Conservation (phyloP, 2,888 invertebrate species). For the Habroteleia sp. region DNA sequence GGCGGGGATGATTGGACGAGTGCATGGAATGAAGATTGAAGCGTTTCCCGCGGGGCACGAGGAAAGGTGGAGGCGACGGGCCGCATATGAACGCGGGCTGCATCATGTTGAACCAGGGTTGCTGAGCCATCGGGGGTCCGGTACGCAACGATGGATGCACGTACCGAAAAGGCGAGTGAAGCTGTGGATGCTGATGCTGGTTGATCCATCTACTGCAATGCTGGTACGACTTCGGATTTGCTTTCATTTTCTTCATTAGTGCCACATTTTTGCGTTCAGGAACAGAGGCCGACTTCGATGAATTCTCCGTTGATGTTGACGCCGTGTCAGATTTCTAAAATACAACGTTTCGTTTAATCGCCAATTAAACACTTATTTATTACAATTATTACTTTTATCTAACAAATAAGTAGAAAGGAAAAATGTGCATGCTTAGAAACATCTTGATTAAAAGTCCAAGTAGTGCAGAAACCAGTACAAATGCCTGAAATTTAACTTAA, state of each 20-base stretch:
- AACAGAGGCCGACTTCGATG: constrained; percentile 22
- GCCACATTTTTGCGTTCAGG: constrained; percentile 29
- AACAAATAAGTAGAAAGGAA: too few relatives aligned
- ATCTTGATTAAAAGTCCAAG: too few relatives aligned
- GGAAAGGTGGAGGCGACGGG: constrained; percentile 37
- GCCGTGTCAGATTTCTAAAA: constrained; percentile 45
- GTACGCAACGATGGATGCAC: constrained; percentile 25
- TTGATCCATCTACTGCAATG: constrained; percentile 32
- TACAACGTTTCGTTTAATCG: too few relatives aligned
- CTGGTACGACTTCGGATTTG: constrained; percentile 31
- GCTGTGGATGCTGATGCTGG: constrained; percentile 25
- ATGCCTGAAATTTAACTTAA: too few relatives aligned
- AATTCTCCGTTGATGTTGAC: constrained; percentile 29
- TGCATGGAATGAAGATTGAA: constrained; percentile 38
- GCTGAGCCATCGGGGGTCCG: constrained; percentile 36
- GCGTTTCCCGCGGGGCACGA: constrained; percentile 34
- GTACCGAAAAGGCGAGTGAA: constrained; percentile 30
- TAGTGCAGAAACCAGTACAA: too few relatives aligned
- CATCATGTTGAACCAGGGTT: constrained; percentile 51
- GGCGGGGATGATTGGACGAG: constrained; percentile 27
- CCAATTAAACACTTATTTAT: too few relatives aligned
- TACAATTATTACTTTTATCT: too few relatives aligned
- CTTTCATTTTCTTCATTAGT: constrained; percentile 33
- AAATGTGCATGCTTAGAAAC: too few relatives aligned
- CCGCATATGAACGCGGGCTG: constrained; percentile 40